Percentiles rank a stretch among this genome's conserved stretches.
Conservation (phyloP, 1,140 invertebrate species). For the Apocrypta bakeri region DNA sequence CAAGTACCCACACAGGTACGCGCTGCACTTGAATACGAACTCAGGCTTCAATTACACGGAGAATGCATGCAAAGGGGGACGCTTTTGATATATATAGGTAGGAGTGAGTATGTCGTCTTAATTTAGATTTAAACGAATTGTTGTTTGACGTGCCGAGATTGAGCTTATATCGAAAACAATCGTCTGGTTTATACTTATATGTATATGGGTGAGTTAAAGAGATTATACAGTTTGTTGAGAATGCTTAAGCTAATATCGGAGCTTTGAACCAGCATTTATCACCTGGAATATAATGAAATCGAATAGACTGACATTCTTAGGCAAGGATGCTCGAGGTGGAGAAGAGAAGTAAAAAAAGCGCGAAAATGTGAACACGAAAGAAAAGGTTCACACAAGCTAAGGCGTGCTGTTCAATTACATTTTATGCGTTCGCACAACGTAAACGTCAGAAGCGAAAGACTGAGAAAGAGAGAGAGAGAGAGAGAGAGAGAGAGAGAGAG, state of each 20-base stretch:
- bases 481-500: neutral
- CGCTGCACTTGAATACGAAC: neutral
- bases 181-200: too few relatives aligned
- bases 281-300: too few relatives aligned
- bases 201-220: too few relatives aligned
- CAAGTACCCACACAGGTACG: neutral
- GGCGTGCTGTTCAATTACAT: slow-evolving; percentile 49
- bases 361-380: slow-evolving; percentile 36
- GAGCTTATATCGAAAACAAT: too few relatives aligned
- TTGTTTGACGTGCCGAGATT: too few relatives aligned
- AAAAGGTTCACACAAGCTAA: slow-evolving; percentile 31
- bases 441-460: slow-evolving; percentile 29
- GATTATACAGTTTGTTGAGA: too few relatives aligned
- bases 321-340: slow-evolving; percentile 26
- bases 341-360: slow-evolving; percentile 22
- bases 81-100: neutral
- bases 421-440: slow-evolving; percentile 51
- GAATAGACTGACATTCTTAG: slow-evolving; percentile 49
- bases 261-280: too few relatives aligned
- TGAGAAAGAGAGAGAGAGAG: neutral
- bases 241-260: too few relatives aligned
- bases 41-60: neutral
- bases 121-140: neutral
- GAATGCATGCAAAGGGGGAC: neutral
- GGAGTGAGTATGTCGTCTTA: neutral